Conservation (phyloP, 2,113 vertebrate genomes). For the Hoplias malabaricus region DNA sequence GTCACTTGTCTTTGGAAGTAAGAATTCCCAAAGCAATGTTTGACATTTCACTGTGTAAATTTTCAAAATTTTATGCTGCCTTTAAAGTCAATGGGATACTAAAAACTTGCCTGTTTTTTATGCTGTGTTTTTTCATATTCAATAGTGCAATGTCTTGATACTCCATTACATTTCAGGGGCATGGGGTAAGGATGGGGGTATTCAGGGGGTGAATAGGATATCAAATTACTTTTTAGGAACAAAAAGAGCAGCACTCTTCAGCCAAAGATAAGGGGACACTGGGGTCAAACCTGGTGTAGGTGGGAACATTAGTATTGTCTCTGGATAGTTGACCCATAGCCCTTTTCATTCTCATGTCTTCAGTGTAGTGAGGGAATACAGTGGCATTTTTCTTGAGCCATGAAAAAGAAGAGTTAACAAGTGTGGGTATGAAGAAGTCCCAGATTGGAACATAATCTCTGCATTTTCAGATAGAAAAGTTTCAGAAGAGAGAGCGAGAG, state of each 20-base stretch:
- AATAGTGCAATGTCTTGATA: neutral
- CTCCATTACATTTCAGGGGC: neutral
- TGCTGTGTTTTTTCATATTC: neutral
- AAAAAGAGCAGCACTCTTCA: conserved; percentile 23
- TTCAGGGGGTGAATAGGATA: conserved; percentile 11
- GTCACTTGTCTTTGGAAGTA: neutral
- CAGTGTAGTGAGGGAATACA: neutral
- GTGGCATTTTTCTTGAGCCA: neutral
- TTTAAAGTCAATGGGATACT: neutral
- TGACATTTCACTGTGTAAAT: neutral
- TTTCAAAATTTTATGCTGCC: neutral
- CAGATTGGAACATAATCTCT: neutral
- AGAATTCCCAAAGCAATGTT: neutral
- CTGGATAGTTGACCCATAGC: neutral
- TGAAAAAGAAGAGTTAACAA: neutral
- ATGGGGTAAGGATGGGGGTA: neutral
- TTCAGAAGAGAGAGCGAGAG: neutral
- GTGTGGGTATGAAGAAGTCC: neutral
- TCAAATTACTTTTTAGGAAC: conserved; percentile 20
- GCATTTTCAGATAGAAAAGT: neutral
- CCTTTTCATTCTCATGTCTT: neutral
- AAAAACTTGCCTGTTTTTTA: neutral
- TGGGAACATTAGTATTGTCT: neutral
- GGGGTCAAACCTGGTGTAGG: neutral
- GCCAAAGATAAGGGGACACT: conserved; percentile 19